A percentile compares a stretch with the other conserved stretches of the same genome.
phyloP scores from a whole-genome alignment of 2,113 vertebrate species.

The Phasianus colchicus region DNA sequence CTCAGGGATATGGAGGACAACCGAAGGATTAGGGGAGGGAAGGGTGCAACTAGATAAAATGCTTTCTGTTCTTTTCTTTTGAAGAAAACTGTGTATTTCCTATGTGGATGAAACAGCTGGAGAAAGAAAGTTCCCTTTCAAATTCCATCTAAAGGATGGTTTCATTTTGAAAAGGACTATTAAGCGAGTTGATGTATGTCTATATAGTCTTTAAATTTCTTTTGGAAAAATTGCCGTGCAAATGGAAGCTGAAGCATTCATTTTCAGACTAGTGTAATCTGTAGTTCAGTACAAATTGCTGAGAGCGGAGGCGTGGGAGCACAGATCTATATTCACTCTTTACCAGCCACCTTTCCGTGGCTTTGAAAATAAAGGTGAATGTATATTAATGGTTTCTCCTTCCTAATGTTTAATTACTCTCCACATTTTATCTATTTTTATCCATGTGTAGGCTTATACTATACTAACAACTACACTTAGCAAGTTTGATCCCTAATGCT shows the following conservation, averaged over 20 bases:
- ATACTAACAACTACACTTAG: background rate
- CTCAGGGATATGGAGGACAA: background rate
- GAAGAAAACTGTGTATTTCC: background rate
- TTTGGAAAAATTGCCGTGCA: background rate
- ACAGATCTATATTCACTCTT: background rate
- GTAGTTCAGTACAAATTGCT: background rate
- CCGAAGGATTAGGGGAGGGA: background rate
- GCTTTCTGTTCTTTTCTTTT: background rate
- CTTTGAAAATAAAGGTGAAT: background rate
- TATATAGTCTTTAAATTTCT: background rate
- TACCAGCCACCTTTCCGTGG: background rate
- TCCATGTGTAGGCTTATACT: background rate
- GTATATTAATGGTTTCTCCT: background rate
- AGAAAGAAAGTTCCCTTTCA: background rate
- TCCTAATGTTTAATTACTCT: background rate
- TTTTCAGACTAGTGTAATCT: background rate
- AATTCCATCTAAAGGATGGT: background rate
- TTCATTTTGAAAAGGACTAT: background rate
- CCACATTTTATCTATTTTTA: background rate
- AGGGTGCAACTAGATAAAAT: background rate
- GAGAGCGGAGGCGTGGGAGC: background rate
- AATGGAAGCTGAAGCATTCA: background rate
- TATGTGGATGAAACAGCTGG: background rate
- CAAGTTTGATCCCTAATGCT: background rate
- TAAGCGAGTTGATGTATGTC: fast-evolving